Base-by-base conservation (phyloP, 1,140 invertebrate species). In the Ruditapes philippinarum region DNA sequence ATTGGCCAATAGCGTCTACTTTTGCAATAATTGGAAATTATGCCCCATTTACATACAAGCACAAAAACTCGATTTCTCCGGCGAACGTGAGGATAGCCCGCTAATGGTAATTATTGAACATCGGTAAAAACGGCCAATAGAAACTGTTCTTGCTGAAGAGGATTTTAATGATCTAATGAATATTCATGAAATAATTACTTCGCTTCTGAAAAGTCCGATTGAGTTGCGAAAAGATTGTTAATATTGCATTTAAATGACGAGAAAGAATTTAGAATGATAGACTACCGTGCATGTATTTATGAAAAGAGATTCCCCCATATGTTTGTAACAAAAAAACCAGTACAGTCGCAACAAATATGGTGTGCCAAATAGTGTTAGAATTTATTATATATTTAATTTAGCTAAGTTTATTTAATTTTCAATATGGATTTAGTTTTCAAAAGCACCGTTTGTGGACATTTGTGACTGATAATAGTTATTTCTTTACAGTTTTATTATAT, bases 21-120 rank as follows among this genome's bases (percentile, higher is more conserved):
- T 49, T 33, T 54, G 33, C 82, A 22, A 70, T 84, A 84, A 84
- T 73, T 54, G 82, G 68, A 73, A 84, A 84, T 84, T 84, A 84
- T 54, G 0, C 42, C 28, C 57, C 65, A 70, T 84, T 84, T 84
- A 73, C 82, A 73, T 78, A 78, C 42, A 54, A 45, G 54, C 74
- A 78, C 74, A 78, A 78, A 78, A 78, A 78, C 74, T 25, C 31
- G 19, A n/a, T 28, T 28, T 51, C 49, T 25, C 45, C 17, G 14
- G 74, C 36, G 31, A 51, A 40, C 25, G 28, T 33, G 74, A 31
- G 31, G 45, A 78, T 78, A 54, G 33, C 12, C 45, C 49, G 45
- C 49, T 78, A 78, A 45, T 51, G 28, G 42, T 36, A 49, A 51
- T 54, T 78, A 78, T 78, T 78, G 74, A 78, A 78, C 74, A 78